Percentiles rank a stretch among this genome's conserved stretches.
Conservation (phyloP, 1,140 invertebrate species). For the Drosophila serrata region DNA sequence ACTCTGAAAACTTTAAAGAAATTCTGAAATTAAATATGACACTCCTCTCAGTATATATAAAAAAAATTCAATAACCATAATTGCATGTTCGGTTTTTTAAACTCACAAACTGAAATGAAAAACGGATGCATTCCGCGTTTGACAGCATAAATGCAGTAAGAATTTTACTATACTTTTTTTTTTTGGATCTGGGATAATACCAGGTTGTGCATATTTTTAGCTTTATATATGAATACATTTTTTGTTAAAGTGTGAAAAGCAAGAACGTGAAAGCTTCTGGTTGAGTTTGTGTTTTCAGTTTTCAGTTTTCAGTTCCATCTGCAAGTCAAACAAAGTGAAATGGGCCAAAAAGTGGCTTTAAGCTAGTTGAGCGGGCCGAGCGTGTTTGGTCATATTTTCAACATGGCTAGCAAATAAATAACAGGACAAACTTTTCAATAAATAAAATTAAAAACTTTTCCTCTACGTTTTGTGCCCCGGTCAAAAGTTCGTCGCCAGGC, state of each 20-base stretch:
- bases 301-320: constrained; percentile 42
- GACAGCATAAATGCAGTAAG: not conserved
- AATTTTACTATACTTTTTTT: not conserved
- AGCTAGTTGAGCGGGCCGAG: constrained; percentile 52
- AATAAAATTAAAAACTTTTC: constrained; percentile 84
- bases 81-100: not conserved
- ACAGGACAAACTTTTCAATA: constrained; percentile 83
- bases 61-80: not conserved
- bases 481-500: constrained; percentile 77
- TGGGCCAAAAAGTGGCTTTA: constrained; percentile 54
- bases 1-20: not conserved
- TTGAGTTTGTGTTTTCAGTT: constrained; percentile 36
- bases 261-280: constrained; percentile 18
- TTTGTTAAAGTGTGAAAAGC: constrained; percentile 2
- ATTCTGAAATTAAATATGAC: not conserved
- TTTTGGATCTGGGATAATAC: not conserved
- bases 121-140: not conserved
- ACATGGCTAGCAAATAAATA: constrained; percentile 79
- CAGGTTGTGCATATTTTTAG: not conserved
- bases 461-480: constrained; percentile 43
- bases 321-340: constrained; percentile 52
- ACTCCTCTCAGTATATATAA: not conserved
- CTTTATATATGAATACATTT: too few species aligned
- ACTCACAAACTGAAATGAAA: not conserved
- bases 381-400: constrained; percentile 75